These are phyloP conservation scores for Saiga tatarica DNA, from an alignment of 2,113 vertebrate genomes.

Conservation along the genomic window DNA sequence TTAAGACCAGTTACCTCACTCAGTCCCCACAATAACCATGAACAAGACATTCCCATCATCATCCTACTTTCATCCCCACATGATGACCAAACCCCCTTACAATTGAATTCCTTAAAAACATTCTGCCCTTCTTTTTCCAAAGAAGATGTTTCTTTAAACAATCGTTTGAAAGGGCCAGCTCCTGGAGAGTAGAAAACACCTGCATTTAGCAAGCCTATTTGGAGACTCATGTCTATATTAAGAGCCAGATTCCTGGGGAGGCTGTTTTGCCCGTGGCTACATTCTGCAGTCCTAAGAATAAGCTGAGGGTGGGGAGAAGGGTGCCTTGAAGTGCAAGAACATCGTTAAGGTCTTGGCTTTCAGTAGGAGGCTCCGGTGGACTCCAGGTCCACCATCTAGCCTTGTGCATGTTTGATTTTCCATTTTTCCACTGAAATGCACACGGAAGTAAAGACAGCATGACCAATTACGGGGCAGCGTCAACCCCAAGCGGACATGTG, in stretches of 20 bases:
- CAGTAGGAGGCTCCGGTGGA: not conserved
- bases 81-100: not conserved
- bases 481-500: not conserved
- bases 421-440: not conserved
- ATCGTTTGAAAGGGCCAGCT: not conserved
- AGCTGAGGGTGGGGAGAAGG: not conserved
- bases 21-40: not conserved
- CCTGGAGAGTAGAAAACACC: not conserved
- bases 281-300: not conserved
- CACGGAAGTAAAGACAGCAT: not conserved
- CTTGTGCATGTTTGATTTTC: not conserved
- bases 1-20: not conserved
- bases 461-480: not conserved
- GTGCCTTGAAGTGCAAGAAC: not conserved
- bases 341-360: not conserved
- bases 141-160: not conserved
- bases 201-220: slow-evolving; percentile 23
- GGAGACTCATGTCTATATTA: not conserved
- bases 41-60: not conserved
- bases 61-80: not conserved
- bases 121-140: not conserved
- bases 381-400: not conserved
- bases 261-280: not conserved
- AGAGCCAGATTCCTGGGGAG: not conserved
- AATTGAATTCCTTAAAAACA: slow-evolving; percentile 8